Evolutionary conservation across 2,888 invertebrate genomes (phyloP).

Genomic region (Drosophila melanosoma): DNA sequence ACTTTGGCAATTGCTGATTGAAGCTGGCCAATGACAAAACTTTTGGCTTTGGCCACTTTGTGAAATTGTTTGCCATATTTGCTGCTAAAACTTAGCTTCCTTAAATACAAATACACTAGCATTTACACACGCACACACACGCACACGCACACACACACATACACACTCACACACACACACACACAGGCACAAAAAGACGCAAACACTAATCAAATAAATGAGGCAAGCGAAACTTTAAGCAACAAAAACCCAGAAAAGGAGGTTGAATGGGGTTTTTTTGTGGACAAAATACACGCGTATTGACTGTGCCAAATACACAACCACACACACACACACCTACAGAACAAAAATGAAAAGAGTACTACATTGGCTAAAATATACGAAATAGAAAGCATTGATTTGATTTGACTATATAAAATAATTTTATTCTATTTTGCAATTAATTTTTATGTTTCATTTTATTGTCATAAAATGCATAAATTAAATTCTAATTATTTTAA

Average conservation of each 20-base stretch:
- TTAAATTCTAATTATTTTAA: too few relatives aligned
- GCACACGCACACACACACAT: slow-evolving; percentile 8
- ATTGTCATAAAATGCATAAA: neutral
- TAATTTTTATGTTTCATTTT: neutral
- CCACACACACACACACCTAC: slow-evolving; percentile 20
- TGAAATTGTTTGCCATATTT: slow-evolving; percentile 81
- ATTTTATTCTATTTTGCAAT: neutral
- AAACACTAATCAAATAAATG: slow-evolving; percentile 74
- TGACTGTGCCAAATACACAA: slow-evolving; percentile 63
- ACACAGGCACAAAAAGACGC: slow-evolving; percentile 8
- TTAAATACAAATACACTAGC: slow-evolving; percentile 17
- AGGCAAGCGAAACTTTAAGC: slow-evolving; percentile 39
- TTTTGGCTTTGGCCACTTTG: slow-evolving; percentile 74
- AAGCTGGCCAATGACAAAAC: slow-evolving; percentile 63
- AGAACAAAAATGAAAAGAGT: slow-evolving; percentile 14
- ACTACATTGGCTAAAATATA: neutral
- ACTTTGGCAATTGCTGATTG: slow-evolving; percentile 55
- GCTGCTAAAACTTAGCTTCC: slow-evolving; percentile 68
- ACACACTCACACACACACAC: slow-evolving; percentile 9
- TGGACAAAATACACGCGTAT: slow-evolving; percentile 58
- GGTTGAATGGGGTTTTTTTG: neutral
- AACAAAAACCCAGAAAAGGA: slow-evolving; percentile 9
- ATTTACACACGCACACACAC: slow-evolving; percentile 11
- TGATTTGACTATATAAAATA: neutral
- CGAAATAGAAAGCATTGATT: neutral